A percentile compares a stretch with the other conserved stretches of the same genome.
Evolutionary conservation across 2,113 vertebrate species (phyloP).

Genomic region (Crotalus tigris): DNA sequence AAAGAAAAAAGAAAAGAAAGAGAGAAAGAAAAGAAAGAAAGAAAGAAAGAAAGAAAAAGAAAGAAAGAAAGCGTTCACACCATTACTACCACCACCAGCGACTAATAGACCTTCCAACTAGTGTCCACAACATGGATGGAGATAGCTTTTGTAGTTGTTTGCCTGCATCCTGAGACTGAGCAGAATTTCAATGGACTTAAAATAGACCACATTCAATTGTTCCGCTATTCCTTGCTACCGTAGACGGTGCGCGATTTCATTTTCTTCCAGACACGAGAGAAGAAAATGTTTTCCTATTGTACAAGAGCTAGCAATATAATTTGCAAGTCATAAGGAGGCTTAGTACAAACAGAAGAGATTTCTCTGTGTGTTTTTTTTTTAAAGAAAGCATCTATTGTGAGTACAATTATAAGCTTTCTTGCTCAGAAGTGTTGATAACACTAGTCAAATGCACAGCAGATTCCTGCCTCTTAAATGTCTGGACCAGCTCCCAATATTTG

Average conservation of each 20-base stretch:
- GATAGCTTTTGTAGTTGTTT: neutral
- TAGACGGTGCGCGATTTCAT: slow-evolving; percentile 16
- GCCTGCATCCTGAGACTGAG: neutral
- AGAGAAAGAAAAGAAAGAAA: neutral
- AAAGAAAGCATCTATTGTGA: slow-evolving; percentile 15
- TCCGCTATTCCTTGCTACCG: neutral
- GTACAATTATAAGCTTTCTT: slow-evolving; percentile 52
- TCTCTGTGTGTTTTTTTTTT: slow-evolving; percentile 2
- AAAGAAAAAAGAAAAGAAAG: too few relatives aligned
- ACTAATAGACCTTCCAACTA: neutral
- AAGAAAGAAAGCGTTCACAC: neutral
- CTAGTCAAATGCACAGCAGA: slow-evolving; percentile 62
- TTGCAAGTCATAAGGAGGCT: slow-evolving; percentile 6
- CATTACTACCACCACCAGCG: neutral
- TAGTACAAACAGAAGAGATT: slow-evolving; percentile 42
- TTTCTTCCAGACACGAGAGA: neutral
- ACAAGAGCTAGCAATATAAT: slow-evolving; percentile 35
- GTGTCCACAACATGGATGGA: neutral
- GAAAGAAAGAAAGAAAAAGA: neutral
- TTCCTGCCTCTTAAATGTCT: slow-evolving; percentile 66
- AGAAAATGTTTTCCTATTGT: slow-evolving; percentile 2
- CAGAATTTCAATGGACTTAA: neutral
- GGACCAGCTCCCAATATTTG: slow-evolving; percentile 64
- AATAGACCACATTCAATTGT: slow-evolving; percentile 1
- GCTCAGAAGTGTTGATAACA: slow-evolving; percentile 61